Evolutionary conservation across 2,888 invertebrate species (phyloP).

Genomic region (Meloe dianella): DNA sequence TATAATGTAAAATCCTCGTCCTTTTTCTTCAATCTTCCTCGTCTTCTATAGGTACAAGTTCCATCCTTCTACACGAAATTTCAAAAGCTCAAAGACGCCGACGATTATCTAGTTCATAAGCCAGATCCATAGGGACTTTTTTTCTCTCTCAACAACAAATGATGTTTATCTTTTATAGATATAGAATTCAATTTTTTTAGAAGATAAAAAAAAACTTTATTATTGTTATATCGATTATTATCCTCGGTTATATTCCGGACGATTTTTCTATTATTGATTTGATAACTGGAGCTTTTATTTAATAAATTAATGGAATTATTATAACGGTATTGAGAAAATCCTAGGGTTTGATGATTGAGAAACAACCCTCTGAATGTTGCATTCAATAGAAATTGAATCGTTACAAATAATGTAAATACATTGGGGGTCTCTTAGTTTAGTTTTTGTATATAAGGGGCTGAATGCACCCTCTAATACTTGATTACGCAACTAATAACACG

Average conservation of each 20-base stretch:
- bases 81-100: slow-evolving; percentile 54
- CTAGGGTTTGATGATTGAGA: slow-evolving; percentile 9
- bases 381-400: slow-evolving; percentile 57
- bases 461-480: slow-evolving; percentile 49
- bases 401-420: slow-evolving; percentile 57
- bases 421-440: slow-evolving; percentile 34
- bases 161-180: slow-evolving; percentile 25
- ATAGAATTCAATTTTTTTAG: not conserved
- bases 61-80: slow-evolving; percentile 56
- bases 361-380: not conserved
- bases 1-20: slow-evolving; percentile 59
- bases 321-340: slow-evolving; percentile 30
- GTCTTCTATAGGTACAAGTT: slow-evolving; percentile 50
- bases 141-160: slow-evolving; percentile 12
- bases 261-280: slow-evolving; percentile 4
- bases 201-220: not conserved
- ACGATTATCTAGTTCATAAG: slow-evolving; percentile 54
- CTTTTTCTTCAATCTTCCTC: slow-evolving; percentile 44
- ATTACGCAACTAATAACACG: slow-evolving; percentile 57
- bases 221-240: not conserved
- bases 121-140: slow-evolving; percentile 25
- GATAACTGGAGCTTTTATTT: slow-evolving; percentile 2
- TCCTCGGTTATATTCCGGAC: not conserved
- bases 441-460: not conserved
- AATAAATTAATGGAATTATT: slow-evolving; percentile 31